Evolutionary conservation across 2,113 vertebrate genomes (phyloP).

Genomic region (Tamias sibiricus): DNA sequence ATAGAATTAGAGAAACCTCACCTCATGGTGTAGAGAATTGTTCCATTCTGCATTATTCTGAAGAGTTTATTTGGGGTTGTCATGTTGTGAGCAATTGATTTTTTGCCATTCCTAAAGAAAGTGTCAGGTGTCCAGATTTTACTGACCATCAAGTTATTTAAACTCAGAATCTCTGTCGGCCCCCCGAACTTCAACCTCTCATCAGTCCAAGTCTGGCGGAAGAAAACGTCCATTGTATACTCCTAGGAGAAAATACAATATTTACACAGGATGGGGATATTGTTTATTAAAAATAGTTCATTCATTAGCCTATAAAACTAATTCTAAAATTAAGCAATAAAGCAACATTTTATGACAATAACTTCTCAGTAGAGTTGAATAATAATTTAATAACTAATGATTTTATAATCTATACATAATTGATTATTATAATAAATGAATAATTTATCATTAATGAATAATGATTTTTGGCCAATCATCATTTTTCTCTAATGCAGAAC

Average conservation of each 20-base stretch:
- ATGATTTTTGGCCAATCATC: background rate
- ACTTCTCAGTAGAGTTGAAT: background rate
- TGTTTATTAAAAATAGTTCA: conserved; percentile 15
- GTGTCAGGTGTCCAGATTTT: conserved; percentile 99
- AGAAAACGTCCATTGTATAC: conserved; percentile 99
- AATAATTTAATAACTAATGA: background rate
- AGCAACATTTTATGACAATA: background rate
- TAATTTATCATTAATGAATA: background rate
- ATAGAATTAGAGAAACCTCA: conserved; percentile 76
- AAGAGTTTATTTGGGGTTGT: conserved; percentile 98
- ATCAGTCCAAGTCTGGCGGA: conserved; percentile 98
- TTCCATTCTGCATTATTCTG: conserved; percentile 99
- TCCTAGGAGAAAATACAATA: conserved; percentile 87
- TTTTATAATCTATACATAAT: background rate
- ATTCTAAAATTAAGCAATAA: conserved; percentile 76
- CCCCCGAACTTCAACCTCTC: conserved; percentile 94
- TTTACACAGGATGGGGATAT: background rate
- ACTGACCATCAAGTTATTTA: conserved; percentile 99
- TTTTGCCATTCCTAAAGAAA: conserved; percentile 99
- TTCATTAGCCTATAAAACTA: conserved; percentile 50
- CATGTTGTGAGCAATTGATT: conserved; percentile 98
- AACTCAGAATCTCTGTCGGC: conserved; percentile 94
- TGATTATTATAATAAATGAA: background rate
- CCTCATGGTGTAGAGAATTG: conserved; percentile 99
- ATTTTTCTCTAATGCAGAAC: background rate